Percentiles rank a stretch among this genome's conserved stretches.
These are phyloP conservation scores for Alectura lathami DNA, from an alignment of 2,113 vertebrate genomes.

Conservation along the genomic window DNA sequence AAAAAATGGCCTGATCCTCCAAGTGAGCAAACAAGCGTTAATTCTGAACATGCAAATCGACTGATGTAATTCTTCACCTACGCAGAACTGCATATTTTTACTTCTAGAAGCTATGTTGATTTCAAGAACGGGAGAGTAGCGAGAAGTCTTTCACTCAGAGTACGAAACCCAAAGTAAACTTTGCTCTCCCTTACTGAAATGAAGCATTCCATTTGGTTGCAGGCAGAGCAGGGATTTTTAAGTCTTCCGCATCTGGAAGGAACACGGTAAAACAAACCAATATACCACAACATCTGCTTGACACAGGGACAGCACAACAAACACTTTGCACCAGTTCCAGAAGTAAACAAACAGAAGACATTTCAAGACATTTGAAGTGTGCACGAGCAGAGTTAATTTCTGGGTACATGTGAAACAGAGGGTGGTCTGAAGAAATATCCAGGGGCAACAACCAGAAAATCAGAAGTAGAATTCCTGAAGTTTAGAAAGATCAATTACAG, in stretches of 20 bases:
- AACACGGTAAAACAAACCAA: not conserved
- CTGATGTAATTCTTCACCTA: not conserved
- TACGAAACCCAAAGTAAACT: not conserved
- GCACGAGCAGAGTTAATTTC: not conserved
- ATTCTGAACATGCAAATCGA: not conserved
- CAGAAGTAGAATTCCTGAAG: not conserved
- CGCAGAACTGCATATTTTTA: not conserved
- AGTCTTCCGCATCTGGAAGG: not conserved
- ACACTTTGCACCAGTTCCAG: not conserved
- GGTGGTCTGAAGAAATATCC: not conserved
- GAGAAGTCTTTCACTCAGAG: not conserved
- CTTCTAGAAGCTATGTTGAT: not conserved
- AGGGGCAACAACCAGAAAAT: not conserved
- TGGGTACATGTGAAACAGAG: not conserved
- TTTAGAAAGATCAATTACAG: not conserved
- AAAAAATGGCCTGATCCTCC: not conserved
- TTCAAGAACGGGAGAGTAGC: not conserved
- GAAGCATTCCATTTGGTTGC: not conserved
- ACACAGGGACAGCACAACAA: not conserved
- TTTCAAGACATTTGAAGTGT: not conserved
- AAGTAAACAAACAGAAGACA: not conserved
- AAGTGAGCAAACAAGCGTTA: not conserved
- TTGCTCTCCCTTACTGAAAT: not conserved
- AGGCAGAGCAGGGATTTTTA: not conserved
- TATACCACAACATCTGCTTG: fast-evolving